phyloP scores from a whole-genome alignment of 2,113 vertebrate genomes.

The Pachypanchax playfairii region DNA sequence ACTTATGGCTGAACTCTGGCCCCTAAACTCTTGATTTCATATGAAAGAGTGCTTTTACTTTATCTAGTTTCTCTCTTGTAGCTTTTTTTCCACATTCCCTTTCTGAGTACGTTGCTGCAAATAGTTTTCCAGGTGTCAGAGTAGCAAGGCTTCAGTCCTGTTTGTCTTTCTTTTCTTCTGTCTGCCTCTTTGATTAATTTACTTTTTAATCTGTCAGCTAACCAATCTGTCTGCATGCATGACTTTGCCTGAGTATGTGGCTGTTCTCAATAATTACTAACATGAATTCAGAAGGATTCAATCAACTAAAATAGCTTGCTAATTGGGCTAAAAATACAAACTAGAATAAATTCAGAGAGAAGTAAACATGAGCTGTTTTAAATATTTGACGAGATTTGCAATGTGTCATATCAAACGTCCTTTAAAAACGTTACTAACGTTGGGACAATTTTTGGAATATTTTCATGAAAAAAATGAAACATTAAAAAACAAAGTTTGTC shows the following conservation, averaged over 20 bases:
- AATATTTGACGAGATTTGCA: background rate
- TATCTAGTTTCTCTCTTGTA: constrained; percentile 66
- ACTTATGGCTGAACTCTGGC: constrained; percentile 95
- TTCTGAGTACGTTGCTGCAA: constrained; percentile 62
- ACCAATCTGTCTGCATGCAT: constrained; percentile 11
- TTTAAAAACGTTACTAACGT: too few species aligned
- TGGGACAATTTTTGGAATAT: too few species aligned
- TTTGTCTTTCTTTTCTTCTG: constrained; percentile 42
- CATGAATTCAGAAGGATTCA: background rate
- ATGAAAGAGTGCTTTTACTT: constrained; percentile 78
- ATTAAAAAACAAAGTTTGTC: background rate
- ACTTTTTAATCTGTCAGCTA: constrained; percentile 38
- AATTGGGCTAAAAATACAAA: background rate
- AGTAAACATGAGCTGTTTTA: background rate
- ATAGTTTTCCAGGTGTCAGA: constrained; percentile 71
- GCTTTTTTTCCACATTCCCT: constrained; percentile 31
- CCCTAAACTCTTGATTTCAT: constrained; percentile 82
- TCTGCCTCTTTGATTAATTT: constrained; percentile 29
- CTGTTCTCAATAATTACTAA: background rate
- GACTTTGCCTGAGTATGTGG: constrained; percentile 5
- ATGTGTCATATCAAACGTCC: too few species aligned
- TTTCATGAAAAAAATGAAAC: background rate
- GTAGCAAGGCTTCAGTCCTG: constrained; percentile 60
- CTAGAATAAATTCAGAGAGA: background rate
- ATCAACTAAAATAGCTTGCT: background rate